phyloP scores from a whole-genome alignment of 2,888 invertebrate genomes.

The Diplazon laetatorius region DNA sequence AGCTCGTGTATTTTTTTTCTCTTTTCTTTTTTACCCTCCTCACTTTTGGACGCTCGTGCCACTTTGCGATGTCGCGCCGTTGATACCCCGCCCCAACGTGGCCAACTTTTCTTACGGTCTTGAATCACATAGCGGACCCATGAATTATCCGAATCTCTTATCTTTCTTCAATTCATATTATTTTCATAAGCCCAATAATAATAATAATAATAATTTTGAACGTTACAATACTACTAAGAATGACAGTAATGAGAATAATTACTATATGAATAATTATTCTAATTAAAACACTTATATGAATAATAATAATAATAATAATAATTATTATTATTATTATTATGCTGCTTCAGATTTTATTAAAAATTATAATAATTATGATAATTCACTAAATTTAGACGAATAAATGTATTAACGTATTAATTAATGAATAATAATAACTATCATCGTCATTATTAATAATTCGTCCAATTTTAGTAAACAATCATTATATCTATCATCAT shows the following conservation, averaged over 20 bases:
- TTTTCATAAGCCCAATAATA: not conserved
- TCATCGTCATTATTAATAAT: too few species aligned
- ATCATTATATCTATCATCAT: too few species aligned
- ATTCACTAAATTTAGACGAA: too few species aligned
- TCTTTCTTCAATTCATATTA: not conserved
- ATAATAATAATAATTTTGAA: conserved; percentile 1
- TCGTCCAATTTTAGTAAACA: too few species aligned
- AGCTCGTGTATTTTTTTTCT: too few species aligned
- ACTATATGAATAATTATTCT: not conserved
- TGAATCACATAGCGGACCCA: not conserved
- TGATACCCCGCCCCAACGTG: not conserved
- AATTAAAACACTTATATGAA: too few species aligned
- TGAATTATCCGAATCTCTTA: not conserved
- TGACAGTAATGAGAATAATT: too few species aligned
- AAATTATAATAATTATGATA: too few species aligned
- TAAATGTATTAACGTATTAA: too few species aligned
- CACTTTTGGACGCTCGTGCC: conserved; percentile 4
- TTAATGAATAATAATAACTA: too few species aligned
- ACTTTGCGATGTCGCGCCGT: not conserved
- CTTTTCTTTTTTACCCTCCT: conserved; percentile 41
- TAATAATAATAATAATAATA: not conserved
- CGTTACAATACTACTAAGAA: too few species aligned
- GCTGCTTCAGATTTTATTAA: not conserved
- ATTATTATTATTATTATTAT: not conserved
- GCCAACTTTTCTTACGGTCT: conserved; percentile 7